These are phyloP conservation scores for Rotaria socialis DNA, from an alignment of 2,888 invertebrate genomes.

Conservation along the genomic window DNA sequence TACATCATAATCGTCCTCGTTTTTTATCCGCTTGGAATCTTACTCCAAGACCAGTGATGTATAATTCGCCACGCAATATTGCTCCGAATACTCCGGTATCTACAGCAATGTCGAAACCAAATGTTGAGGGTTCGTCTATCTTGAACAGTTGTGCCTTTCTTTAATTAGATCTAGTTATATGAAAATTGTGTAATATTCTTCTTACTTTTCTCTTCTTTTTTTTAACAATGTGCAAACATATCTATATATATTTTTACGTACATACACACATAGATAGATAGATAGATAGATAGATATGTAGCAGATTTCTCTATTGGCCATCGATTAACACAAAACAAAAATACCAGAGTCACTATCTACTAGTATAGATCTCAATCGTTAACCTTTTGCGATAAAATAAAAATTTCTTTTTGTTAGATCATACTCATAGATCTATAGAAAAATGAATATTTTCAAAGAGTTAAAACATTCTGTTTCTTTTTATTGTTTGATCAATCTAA, in stretches of 20 bases:
- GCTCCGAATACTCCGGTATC: background rate
- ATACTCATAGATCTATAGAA: too few relatives aligned
- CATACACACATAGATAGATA: too few relatives aligned
- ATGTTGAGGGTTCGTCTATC: slow-evolving; percentile 4
- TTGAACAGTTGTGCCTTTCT: background rate
- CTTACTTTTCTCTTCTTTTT: background rate
- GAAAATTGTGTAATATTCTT: background rate
- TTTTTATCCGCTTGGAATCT: slow-evolving; percentile 26
- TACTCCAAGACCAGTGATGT: background rate
- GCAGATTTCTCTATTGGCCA: background rate
- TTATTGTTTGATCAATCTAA: background rate
- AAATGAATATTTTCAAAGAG: too few relatives aligned
- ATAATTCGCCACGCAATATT: background rate
- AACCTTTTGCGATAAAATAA: background rate
- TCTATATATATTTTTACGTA: too few relatives aligned
- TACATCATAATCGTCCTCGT: background rate
- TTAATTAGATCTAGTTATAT: background rate
- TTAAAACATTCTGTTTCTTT: background rate
- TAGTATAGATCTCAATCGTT: background rate
- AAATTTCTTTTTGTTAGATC: background rate
- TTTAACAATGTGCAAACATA: background rate
- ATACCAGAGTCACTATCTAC: background rate
- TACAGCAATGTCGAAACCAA: background rate
- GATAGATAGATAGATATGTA: background rate
- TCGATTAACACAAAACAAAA: background rate